Conservation (phyloP, 2,888 invertebrate genomes). For the Parthenolecanium corni region DNA sequence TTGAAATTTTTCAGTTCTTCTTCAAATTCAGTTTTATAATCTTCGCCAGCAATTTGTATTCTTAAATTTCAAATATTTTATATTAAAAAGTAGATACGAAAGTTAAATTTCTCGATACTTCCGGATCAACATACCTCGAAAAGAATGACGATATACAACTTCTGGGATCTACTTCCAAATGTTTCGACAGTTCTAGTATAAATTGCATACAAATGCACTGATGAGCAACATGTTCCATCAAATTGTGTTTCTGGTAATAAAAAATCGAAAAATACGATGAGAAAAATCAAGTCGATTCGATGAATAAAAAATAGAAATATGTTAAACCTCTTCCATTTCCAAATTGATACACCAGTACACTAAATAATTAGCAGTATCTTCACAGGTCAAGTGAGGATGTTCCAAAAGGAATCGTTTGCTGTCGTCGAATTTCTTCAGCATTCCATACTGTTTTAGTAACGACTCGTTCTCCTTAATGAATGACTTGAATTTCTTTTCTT, state of each 20-base stretch:
- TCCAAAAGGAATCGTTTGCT: slow-evolving; percentile 72
- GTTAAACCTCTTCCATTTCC: slow-evolving; percentile 81
- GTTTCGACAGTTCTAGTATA: slow-evolving; percentile 88
- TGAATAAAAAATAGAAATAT: not conserved
- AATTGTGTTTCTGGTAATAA: slow-evolving; percentile 66
- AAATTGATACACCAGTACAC: slow-evolving; percentile 97
- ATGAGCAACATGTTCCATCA: slow-evolving; percentile 94
- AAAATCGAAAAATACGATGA: too few species aligned
- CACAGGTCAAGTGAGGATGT: slow-evolving; percentile 75
- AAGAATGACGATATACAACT: slow-evolving; percentile 85
- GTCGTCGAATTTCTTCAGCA: slow-evolving; percentile 83
- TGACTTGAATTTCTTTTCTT: slow-evolving; percentile 64
- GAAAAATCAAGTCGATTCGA: not conserved
- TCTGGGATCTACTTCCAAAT: slow-evolving; percentile 81
- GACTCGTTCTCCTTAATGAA: slow-evolving; percentile 88
- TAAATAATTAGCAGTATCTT: slow-evolving; percentile 94
- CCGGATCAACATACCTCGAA: slow-evolving; percentile 40
- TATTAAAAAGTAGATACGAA: not conserved
- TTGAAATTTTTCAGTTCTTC: slow-evolving; percentile 85
- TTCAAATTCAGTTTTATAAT: slow-evolving; percentile 86
- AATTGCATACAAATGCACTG: slow-evolving; percentile 99
- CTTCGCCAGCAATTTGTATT: slow-evolving; percentile 84
- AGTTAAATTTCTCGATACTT: not conserved
- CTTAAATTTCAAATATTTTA: too few species aligned
- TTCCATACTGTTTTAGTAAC: slow-evolving; percentile 79